These are phyloP conservation scores for Chiloscyllium punctatum DNA, from an alignment of 2,797 vertebrate species.

Conservation along the genomic window DNA sequence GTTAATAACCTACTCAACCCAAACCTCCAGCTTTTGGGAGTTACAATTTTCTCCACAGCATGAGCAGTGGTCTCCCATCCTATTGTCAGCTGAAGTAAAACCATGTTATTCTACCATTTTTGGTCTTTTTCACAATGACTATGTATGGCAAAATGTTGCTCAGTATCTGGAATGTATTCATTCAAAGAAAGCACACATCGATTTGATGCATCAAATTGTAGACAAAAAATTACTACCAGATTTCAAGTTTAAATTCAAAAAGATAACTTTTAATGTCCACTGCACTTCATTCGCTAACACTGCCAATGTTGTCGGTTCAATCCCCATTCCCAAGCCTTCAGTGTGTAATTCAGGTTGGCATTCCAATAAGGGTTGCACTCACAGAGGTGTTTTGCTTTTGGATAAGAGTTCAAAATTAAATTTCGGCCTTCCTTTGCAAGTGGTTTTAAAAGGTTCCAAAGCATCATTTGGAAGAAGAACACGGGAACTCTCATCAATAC, in stretches of 20 bases:
- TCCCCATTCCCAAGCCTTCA: background rate
- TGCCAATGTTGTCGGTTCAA: background rate
- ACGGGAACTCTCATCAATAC: background rate
- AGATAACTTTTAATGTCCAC: background rate
- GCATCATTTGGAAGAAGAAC: background rate
- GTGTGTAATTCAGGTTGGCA: background rate
- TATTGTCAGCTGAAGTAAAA: background rate
- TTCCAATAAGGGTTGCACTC: background rate
- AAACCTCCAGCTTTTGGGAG: background rate
- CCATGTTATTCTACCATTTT: background rate
- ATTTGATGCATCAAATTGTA: background rate
- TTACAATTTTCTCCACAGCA: background rate
- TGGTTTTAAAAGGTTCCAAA: background rate
- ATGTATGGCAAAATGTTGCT: background rate
- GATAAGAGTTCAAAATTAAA: background rate
- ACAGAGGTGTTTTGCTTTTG: background rate
- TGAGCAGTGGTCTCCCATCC: background rate
- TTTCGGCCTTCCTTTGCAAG: background rate
- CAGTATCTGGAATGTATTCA: background rate
- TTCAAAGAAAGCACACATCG: background rate
- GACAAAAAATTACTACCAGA: background rate
- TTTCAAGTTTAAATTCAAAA: background rate
- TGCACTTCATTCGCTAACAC: background rate
- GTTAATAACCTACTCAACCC: background rate
- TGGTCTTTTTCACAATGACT: background rate